Percentiles rank a stretch among this genome's conserved stretches.
These are phyloP conservation scores for Troides oblongomaculatus DNA, from an alignment of 2,888 invertebrate species.

Conservation along the genomic window DNA sequence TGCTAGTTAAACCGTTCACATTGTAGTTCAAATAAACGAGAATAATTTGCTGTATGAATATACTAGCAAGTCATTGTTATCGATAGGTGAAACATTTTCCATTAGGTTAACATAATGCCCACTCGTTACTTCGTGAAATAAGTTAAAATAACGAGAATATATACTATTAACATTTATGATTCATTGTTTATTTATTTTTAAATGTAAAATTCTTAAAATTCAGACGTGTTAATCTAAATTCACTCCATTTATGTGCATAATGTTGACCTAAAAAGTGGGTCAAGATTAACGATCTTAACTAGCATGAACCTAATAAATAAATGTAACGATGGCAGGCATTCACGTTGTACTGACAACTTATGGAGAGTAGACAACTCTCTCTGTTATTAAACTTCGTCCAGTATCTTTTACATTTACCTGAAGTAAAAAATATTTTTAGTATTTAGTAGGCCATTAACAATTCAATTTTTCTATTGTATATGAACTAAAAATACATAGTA, in stretches of 20 bases:
- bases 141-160: too few relatives aligned
- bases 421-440: constrained; percentile 3
- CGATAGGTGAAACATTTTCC: too few relatives aligned
- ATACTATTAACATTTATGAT: too few relatives aligned
- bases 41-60: too few relatives aligned
- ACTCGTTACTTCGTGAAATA: too few relatives aligned
- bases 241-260: background rate
- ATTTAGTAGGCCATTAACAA: background rate
- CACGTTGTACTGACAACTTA: constrained; percentile 12
- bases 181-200: background rate
- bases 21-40: too few relatives aligned
- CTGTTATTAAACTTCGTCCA: background rate
- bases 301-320: constrained; percentile 4
- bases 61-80: too few relatives aligned
- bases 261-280: constrained; percentile 13
- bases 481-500: too few relatives aligned
- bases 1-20: too few relatives aligned
- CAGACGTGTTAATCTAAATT: background rate
- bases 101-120: too few relatives aligned
- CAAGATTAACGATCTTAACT: constrained; percentile 27
- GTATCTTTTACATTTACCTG: background rate
- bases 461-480: too few relatives aligned
- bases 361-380: background rate
- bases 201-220: background rate
- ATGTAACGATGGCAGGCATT: constrained; percentile 9